Evolutionary conservation across 1,140 invertebrate genomes (phyloP), one percentile per base, ranked within the genome.

Genomic region (Pachypsylla venusta): DNA sequence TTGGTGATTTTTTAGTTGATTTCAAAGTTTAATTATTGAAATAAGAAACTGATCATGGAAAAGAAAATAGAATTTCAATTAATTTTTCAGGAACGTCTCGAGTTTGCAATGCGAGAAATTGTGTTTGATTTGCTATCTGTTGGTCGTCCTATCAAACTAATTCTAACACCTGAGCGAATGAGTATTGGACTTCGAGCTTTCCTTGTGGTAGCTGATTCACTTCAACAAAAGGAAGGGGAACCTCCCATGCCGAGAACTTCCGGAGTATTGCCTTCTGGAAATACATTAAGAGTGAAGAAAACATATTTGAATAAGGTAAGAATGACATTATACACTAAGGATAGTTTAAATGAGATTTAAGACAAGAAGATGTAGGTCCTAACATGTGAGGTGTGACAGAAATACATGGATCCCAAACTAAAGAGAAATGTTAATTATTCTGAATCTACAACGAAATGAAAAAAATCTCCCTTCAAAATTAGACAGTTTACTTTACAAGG

Each of bases 91-190:
- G 93, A 98, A 71, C 77, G 93, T 64, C 73, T 98, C 27, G 93
- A 98, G 72, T 98, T 98, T 79, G 93, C 93, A 0, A 97, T 99
- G 93, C 80, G 93, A 62, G 96, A 99, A 71, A 98, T 99, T 56
- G 93, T 99, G 2, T 99, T 97, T 74, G 97, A 99, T 76, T 73
- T 99, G 1, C 70, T 99, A 1, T 94, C 91, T 62, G 94, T 98
- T 14, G 94, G 93, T 4, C 77, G 93, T 39, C 87, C 88, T 1
- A 89, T 96, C 0, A 96, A 98, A 75, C 82, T 95, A 39, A 95
- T 97, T 67, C 74, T 95, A 35, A 94, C 93, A 4, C 96, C 96
- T 0, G 96, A 99, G 75, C 76, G 96, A 62, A 99, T 99, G 95
- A 97, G 91, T 66, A 98, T 99, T 60, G 96, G 96, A 0, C 75